Percentiles rank a stretch among this genome's conserved stretches.
These are phyloP conservation scores for Monochamus alternatus DNA, from an alignment of 2,888 invertebrate species.

Conservation along the genomic window DNA sequence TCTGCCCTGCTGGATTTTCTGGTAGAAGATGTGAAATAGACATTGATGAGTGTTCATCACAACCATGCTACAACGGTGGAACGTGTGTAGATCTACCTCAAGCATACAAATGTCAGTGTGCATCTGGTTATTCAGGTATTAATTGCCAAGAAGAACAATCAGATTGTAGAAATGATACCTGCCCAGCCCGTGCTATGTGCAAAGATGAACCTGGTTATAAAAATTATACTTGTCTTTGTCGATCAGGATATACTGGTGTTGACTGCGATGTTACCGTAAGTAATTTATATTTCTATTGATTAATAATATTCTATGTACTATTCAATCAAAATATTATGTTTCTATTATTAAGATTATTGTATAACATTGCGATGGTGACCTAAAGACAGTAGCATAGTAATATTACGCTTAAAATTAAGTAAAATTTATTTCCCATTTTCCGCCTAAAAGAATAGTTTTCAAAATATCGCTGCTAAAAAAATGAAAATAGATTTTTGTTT, in stretches of 20 bases:
- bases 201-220: conserved; percentile 93
- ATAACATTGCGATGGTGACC: too few relatives aligned
- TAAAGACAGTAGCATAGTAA: too few relatives aligned
- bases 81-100: conserved; percentile 94
- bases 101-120: conserved; percentile 92
- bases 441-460: too few relatives aligned
- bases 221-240: conserved; percentile 93
- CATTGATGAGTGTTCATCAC: conserved; percentile 94
- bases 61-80: conserved; percentile 95
- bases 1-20: conserved; percentile 82
- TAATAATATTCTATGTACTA: too few relatives aligned
- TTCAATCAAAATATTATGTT: too few relatives aligned
- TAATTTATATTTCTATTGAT: conserved; percentile 37
- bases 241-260: conserved; percentile 94
- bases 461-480: too few relatives aligned
- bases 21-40: conserved; percentile 95
- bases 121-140: conserved; percentile 90
- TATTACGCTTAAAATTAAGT: too few relatives aligned
- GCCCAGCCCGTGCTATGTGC: conserved; percentile 97
- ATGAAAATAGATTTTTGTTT: too few relatives aligned
- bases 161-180: conserved; percentile 91
- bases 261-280: conserved; percentile 91
- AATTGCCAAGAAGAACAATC: conserved; percentile 95
- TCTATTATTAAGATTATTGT: too few relatives aligned
- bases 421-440: too few relatives aligned